These are phyloP conservation scores for Archaeoteleia sp. DNA, from an alignment of 2,888 invertebrate genomes.

Conservation along the genomic window DNA sequence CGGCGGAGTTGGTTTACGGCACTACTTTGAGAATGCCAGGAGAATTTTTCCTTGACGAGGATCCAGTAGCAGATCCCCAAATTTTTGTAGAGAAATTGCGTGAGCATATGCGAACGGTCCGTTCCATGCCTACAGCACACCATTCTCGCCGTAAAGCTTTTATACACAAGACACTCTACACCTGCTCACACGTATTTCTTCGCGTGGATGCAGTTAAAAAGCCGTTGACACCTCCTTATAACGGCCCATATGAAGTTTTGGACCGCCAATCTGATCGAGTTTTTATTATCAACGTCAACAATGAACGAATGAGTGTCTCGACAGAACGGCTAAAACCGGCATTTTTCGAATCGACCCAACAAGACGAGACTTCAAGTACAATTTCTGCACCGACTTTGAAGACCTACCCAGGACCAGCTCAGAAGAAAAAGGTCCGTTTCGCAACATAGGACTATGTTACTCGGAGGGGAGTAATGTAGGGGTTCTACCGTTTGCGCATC, in stretches of 20 bases:
- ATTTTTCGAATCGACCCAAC: conserved; percentile 3
- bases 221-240: too few species aligned
- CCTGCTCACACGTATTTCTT: conserved; percentile 13
- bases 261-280: background rate
- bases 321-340: conserved; percentile 13
- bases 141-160: conserved; percentile 8
- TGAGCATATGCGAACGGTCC: conserved; percentile 3
- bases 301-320: background rate
- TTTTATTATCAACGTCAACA: too few species aligned
- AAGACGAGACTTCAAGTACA: too few species aligned
- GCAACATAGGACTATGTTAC: too few species aligned
- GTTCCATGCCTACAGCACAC: conserved; percentile 10
- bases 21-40: conserved; percentile 28
- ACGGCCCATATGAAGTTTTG: too few species aligned
- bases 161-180: conserved; percentile 4
- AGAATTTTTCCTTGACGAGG: conserved; percentile 36
- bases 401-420: too few species aligned
- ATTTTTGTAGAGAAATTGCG: conserved; percentile 15
- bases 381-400: too few species aligned
- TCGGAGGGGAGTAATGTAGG: too few species aligned
- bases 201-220: conserved; percentile 1
- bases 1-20: conserved; percentile 43
- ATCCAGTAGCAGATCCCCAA: conserved; percentile 1
- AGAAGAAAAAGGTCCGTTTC: too few species aligned
- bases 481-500: too few species aligned